Evolutionary conservation across 2,113 vertebrate genomes (phyloP), one percentile per base, ranked within the genome.

Genomic region (Trematocara macrostoma): DNA sequence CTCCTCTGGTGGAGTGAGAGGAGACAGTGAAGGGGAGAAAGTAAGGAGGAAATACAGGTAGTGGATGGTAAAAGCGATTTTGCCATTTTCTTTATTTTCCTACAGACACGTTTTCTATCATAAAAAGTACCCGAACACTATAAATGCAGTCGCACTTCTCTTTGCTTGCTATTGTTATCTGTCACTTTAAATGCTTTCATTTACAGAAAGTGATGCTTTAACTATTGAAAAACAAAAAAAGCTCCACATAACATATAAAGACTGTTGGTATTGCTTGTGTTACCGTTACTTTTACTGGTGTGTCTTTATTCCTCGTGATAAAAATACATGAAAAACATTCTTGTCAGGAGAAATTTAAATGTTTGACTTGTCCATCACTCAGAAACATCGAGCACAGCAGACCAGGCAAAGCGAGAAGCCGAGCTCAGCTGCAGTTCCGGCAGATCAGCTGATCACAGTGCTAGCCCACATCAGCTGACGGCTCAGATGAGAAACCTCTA

Each of bases 1-100:
- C 95, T 99, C 98, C 95, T 99, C 99, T 99, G 97, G 92, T 87
- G 78, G 85, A 79, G 52, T 56, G 57, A 51, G 11, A 53, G 23
- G 35, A 52, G 34, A 45, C 51, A 47, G 47, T 2, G 14, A 14
- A 15, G 74, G 10, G 74, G 34, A 23, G 11, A 20, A 14, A 15
- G n/a, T 34, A 4, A 8, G 2, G 16, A 49, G 42, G 9, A 16
- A 31, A 74, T 7, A 74, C 42, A 47, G 40, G 20, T 6, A 23
- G 40, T 45, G 64, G n/a, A 74, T 26, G 67, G 67, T 38, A 29
- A n/a, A 20, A 20, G 34, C 51, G 11, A 52, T 80, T 87, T 85
- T 87, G 35, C 80, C 16, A 78, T 42, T 84, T 88, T 71, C 14
- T 81, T 59, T 26, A 45, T 82, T 84, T 86, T 14, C 51, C 57